Base-by-base conservation (phyloP, 2,797 vertebrate species). In the Macropodus opercularis region DNA sequence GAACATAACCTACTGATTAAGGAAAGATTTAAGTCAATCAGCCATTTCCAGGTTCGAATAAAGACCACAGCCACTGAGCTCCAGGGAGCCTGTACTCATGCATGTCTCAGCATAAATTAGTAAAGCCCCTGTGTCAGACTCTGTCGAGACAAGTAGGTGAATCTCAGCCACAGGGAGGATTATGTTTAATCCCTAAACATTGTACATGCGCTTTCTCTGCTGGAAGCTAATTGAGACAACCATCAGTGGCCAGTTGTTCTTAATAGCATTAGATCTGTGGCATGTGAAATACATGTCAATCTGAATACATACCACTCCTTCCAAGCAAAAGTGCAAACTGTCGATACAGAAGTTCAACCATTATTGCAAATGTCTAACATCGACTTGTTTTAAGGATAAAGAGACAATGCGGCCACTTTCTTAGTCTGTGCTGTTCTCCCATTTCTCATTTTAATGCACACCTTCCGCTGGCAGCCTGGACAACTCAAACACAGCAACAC, bases 91-190 rank as follows among this genome's bases (percentile, higher is more conserved):
- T 29, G 69, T 67, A 75, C 76, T 80, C 81, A 78, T 79, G 85
- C 86, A 84, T 87, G 83, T 87, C 85, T 81, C 76, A 80, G 85
- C 80, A 91, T 89, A 89, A 87, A 90, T 90, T 86, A 89, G 71
- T 61, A 70, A 78, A 81, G 82, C 87, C 72, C 69, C 81, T 63
- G 79, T 86, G 84, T 89, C 83, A 83, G 84, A 85, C 85, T 75
- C 66, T 71, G 80, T 85, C 83, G 86, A 89, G 87, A 90, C 85
- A 75, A 86, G 76, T 81, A 87, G 85, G 89, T 87, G 87, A 90
- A 87, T 89, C 87, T 85, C 76, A 87, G 79, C 86, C 84, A 89
- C 84, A 63, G 85, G 80, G 69, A 79, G 82, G 86, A 90, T 89
- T 84, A 87, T 41, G 71, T 81, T 47, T 87, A 85, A 91, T 90